Conservation (phyloP, 2,888 invertebrate species). For the Lissonota sp. region DNA sequence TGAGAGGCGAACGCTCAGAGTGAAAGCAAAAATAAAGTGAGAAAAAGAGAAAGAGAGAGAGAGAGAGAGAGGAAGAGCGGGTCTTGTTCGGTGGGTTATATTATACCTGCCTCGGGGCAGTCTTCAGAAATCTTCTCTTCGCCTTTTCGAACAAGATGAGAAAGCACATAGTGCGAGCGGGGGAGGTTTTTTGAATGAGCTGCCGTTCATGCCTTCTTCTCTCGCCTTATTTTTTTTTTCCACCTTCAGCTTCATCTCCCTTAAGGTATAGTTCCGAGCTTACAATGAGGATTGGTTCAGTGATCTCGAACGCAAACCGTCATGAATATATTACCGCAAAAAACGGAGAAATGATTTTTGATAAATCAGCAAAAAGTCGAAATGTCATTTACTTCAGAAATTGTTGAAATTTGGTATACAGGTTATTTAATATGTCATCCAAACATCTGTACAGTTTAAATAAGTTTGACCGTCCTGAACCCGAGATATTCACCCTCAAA, state of each 20-base stretch:
- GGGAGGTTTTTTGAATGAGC: slow-evolving; percentile 60
- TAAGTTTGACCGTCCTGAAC: no score
- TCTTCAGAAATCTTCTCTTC: slow-evolving; percentile 72
- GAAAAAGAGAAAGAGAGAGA: slow-evolving; percentile 41
- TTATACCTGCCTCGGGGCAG: slow-evolving; percentile 79
- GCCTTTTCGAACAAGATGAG: slow-evolving; percentile 80
- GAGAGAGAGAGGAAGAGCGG: slow-evolving; percentile 47
- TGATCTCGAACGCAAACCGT: slow-evolving; percentile 21
- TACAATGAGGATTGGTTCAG: slow-evolving; percentile 15
- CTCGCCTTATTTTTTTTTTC: slow-evolving; percentile 44
- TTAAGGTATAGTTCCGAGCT: slow-evolving; percentile 13
- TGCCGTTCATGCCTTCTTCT: slow-evolving; percentile 59
- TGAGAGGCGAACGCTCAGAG: slow-evolving; percentile 35
- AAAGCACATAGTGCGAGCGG: slow-evolving; percentile 71
- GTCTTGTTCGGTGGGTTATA: slow-evolving; percentile 75
- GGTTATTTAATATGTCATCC: no score
- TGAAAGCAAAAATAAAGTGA: slow-evolving; percentile 22
- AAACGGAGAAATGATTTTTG: not conserved
- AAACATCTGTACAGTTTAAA: no score
- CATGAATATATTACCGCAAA: not conserved
- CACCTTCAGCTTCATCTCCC: slow-evolving; percentile 39
- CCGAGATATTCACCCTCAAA: no score
- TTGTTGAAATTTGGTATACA: no score
- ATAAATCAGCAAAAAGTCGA: no score
- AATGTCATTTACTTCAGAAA: no score